A percentile compares a stretch with the other conserved stretches of the same genome.
Conservation (phyloP, 2,113 vertebrate species). For the Psilopsiagon aymara region DNA sequence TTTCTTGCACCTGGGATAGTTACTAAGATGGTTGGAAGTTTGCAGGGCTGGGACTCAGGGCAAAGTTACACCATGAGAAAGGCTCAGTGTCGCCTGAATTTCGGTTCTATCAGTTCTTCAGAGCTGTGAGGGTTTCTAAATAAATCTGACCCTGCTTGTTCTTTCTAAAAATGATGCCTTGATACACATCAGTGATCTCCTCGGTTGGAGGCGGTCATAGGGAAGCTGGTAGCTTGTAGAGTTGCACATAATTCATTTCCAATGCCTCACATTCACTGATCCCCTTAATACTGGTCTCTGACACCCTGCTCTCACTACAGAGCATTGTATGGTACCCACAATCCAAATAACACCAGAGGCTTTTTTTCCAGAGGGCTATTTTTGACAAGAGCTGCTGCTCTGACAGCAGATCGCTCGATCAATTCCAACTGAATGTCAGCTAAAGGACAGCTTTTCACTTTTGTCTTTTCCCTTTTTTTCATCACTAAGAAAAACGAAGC, state of each 20-base stretch:
- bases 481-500: conserved; percentile 61
- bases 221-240: background rate
- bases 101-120: background rate
- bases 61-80: background rate
- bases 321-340: rapidly evolving
- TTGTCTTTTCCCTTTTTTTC: background rate
- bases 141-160: background rate
- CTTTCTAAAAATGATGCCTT: conserved; percentile 34
- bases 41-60: background rate
- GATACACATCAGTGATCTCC: conserved; percentile 19
- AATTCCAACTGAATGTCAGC: conserved; percentile 45
- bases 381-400: conserved; percentile 36
- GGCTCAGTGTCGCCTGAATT: background rate
- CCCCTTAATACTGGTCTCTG: background rate
- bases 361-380: conserved; percentile 56
- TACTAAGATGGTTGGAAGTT: rapidly evolving
- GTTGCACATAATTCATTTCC: background rate
- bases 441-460: conserved; percentile 15
- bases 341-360: conserved; percentile 11
- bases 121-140: conserved; percentile 25
- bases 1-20: background rate
- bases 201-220: background rate
- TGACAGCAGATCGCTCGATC: conserved; percentile 59
- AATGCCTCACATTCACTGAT: background rate
- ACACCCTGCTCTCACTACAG: background rate